A percentile compares a stretch with the other conserved stretches of the same genome.
Evolutionary conservation across 2,113 vertebrate species (phyloP).

Genomic region (Holacanthus passer): DNA sequence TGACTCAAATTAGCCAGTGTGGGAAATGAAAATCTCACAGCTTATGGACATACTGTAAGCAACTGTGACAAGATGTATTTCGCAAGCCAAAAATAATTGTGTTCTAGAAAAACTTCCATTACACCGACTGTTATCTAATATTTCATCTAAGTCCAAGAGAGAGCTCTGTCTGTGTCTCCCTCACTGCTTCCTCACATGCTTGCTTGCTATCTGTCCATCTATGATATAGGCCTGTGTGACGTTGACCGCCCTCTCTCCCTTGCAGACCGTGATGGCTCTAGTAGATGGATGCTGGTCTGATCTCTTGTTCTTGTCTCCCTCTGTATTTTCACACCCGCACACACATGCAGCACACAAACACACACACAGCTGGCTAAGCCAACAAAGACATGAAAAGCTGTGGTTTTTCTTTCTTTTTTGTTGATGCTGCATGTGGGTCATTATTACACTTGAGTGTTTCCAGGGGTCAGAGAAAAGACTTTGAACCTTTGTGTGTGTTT

Average conservation of each 20-base stretch:
- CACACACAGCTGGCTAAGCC: neutral
- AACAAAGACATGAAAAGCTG: slow-evolving; percentile 36
- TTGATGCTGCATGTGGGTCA: slow-evolving; percentile 34
- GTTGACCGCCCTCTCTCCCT: neutral
- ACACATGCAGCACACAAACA: slow-evolving; percentile 10
- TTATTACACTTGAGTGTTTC: slow-evolving; percentile 6
- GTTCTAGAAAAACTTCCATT: neutral
- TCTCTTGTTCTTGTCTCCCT: slow-evolving; percentile 16
- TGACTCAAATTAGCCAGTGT: neutral
- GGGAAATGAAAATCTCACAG: neutral
- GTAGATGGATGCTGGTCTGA: slow-evolving; percentile 1
- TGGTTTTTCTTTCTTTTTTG: slow-evolving; percentile 17
- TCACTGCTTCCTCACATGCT: neutral
- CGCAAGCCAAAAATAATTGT: neutral
- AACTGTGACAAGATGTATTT: neutral
- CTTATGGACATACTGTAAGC: neutral
- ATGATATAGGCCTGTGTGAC: slow-evolving; percentile 9
- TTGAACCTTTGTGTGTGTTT: slow-evolving; percentile 1
- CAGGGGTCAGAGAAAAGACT: neutral
- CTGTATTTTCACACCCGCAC: neutral
- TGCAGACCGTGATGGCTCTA: slow-evolving; percentile 31
- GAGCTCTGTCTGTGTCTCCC: neutral
- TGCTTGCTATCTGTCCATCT: neutral
- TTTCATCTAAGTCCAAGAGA: neutral
- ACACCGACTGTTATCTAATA: neutral